Percentiles rank a stretch among this genome's conserved stretches.
Conservation (phyloP, 1,140 invertebrate species). For the Delia radicum region DNA sequence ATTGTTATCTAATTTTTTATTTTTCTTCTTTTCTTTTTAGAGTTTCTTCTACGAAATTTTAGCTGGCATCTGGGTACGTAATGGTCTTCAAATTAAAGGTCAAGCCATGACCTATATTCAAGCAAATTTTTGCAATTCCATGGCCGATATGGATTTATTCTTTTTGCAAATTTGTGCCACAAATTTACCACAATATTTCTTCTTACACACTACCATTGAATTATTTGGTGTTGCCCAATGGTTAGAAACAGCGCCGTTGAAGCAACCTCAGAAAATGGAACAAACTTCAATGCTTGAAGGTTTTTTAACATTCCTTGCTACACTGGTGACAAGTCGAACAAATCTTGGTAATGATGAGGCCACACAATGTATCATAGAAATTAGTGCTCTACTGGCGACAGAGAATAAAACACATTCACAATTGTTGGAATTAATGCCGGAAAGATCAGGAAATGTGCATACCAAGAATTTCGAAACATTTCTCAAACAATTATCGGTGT, state of each 20-base stretch:
- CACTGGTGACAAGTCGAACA: slow-evolving; percentile 85
- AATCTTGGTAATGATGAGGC: slow-evolving; percentile 78
- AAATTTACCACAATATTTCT: slow-evolving; percentile 80
- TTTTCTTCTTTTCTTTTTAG: slow-evolving; percentile 60
- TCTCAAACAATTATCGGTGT: slow-evolving; percentile 65
- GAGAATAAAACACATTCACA: slow-evolving; percentile 94
- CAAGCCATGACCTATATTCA: slow-evolving; percentile 99
- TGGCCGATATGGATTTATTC: slow-evolving; percentile 96
- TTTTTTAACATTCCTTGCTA: slow-evolving; percentile 86
- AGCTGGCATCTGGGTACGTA: slow-evolving; percentile 91
- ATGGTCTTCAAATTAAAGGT: slow-evolving; percentile 95
- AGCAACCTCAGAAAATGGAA: slow-evolving; percentile 69
- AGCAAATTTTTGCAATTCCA: slow-evolving; percentile 97
- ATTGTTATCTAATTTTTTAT: no score
- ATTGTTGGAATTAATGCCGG: slow-evolving; percentile 91
- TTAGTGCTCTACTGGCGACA: slow-evolving; percentile 89
- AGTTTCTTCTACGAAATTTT: slow-evolving; percentile 94
- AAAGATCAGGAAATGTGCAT: slow-evolving; percentile 87
- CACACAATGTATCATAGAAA: slow-evolving; percentile 82
- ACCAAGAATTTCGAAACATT: slow-evolving; percentile 87
- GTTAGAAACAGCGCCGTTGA: slow-evolving; percentile 74
- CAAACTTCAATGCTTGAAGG: slow-evolving; percentile 91
- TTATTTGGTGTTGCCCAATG: slow-evolving; percentile 84
- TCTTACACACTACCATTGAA: slow-evolving; percentile 84
- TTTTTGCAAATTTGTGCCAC: slow-evolving; percentile 90